These are phyloP conservation scores for Microcebus griseorufus DNA, from an alignment of 2,113 vertebrate genomes.

Conservation along the genomic window DNA sequence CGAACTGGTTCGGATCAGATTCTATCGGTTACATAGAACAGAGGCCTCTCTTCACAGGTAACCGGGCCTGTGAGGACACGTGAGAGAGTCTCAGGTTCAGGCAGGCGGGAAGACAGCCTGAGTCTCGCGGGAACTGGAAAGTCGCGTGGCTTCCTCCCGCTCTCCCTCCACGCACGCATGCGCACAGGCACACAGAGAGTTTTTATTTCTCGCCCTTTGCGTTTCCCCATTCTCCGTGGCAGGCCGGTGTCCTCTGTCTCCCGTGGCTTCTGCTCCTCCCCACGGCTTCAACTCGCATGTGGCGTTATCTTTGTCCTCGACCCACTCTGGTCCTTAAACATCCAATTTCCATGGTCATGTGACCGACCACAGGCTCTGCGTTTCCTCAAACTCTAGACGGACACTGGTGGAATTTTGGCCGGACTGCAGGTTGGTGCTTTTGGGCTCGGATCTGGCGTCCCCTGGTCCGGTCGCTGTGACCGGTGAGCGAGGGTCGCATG, in stretches of 20 bases:
- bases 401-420: not conserved
- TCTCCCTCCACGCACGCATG: fast-evolving
- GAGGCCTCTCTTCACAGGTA: not conserved
- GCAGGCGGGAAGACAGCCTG: not conserved
- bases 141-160: not conserved
- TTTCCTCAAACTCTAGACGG: too few relatives aligned
- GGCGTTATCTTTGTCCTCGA: fast-evolving
- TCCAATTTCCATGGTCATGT: not conserved
- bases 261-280: not conserved
- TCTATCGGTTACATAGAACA: not conserved
- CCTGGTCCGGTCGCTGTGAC: not conserved
- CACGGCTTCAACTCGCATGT: not conserved
- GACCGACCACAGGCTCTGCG: not conserved
- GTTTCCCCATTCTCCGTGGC: not conserved
- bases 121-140: not conserved
- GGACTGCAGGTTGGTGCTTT: not conserved
- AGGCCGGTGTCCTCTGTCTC: not conserved
- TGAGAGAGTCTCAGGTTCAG: not conserved
- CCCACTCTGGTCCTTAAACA: not conserved
- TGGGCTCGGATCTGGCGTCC: not conserved
- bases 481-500: not conserved
- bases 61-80: not conserved
- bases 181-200: not conserved
- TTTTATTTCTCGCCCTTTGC: not conserved
- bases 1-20: not conserved